phyloP scores from a whole-genome alignment of 2,113 vertebrate species.

The Triplophysa tibetana region DNA sequence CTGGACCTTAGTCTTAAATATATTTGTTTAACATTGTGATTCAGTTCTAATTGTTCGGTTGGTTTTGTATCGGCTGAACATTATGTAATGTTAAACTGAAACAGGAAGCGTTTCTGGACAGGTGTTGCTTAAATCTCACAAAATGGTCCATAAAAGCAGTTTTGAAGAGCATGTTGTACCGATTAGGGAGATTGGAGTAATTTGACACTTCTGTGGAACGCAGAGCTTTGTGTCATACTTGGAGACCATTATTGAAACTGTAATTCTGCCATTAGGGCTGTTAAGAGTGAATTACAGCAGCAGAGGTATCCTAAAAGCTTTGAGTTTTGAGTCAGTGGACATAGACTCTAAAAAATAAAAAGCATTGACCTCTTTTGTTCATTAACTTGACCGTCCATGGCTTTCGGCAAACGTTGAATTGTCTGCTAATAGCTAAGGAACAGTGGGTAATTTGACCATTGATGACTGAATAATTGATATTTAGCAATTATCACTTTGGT shows the following conservation, averaged over 20 bases:
- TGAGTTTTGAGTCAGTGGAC: constrained; percentile 40
- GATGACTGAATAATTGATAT: not conserved
- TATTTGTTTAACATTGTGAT: too few species aligned
- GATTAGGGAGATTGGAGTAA: not conserved
- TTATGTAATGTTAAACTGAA: too few species aligned
- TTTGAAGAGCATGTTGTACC: constrained; percentile 21
- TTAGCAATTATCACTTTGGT: too few species aligned
- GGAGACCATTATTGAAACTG: constrained; percentile 42
- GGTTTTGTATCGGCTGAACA: too few species aligned
- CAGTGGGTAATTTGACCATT: not conserved
- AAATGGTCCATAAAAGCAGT: constrained; percentile 46
- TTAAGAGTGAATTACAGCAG: constrained; percentile 46
- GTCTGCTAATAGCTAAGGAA: not conserved
- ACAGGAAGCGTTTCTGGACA: not conserved
- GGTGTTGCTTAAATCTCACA: too few species aligned
- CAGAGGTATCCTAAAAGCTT: constrained; percentile 38
- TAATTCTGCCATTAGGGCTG: constrained; percentile 44
- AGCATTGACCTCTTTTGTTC: constrained; percentile 27
- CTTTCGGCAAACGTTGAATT: constrained; percentile 12
- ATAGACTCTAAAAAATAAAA: constrained; percentile 41
- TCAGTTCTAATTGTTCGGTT: too few species aligned
- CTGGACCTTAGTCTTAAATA: too few species aligned
- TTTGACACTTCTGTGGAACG: not conserved
- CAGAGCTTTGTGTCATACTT: constrained; percentile 31
- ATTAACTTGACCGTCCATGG: not conserved